These are phyloP conservation scores for Riptortus pedestris DNA, from an alignment of 1,140 invertebrate genomes.

Conservation along the genomic window DNA sequence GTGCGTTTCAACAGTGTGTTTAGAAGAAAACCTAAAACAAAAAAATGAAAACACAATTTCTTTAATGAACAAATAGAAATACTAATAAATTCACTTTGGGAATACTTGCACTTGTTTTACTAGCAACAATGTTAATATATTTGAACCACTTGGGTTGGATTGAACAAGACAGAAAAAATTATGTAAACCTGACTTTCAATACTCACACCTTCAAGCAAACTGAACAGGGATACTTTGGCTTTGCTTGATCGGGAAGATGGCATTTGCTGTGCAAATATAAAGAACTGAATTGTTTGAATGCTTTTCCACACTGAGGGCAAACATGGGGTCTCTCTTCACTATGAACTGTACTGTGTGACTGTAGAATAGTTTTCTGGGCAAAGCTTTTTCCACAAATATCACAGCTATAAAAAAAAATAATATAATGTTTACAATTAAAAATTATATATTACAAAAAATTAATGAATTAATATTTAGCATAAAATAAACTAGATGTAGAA, in stretches of 20 bases:
- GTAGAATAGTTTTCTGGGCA: conserved; percentile 33
- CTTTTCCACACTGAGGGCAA: conserved; percentile 35
- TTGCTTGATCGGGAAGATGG: conserved; percentile 33
- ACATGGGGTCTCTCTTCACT: conserved; percentile 33
- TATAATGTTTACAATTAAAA: too few species aligned
- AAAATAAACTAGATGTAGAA: not conserved
- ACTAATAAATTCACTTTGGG: too few species aligned
- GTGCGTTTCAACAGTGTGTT: conserved; percentile 31
- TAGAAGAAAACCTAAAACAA: conserved; percentile 28
- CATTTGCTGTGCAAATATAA: conserved; percentile 33
- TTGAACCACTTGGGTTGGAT: too few species aligned
- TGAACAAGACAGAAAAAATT: too few species aligned
- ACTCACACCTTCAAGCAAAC: conserved; percentile 37
- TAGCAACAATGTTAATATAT: too few species aligned
- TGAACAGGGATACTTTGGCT: conserved; percentile 38
- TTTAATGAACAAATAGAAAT: too few species aligned
- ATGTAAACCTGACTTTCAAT: not conserved
- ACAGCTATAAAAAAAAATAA: conserved; percentile 33
- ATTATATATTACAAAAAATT: not conserved
- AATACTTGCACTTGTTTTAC: too few species aligned
- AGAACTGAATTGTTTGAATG: conserved; percentile 34
- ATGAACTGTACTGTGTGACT: conserved; percentile 33
- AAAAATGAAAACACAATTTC: too few species aligned
- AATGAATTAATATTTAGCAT: not conserved
- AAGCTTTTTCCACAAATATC: conserved; percentile 35